Percentiles rank a stretch among this genome's conserved stretches.
Conservation (phyloP, 2,797 vertebrate genomes). For the Limosa lapponica region DNA sequence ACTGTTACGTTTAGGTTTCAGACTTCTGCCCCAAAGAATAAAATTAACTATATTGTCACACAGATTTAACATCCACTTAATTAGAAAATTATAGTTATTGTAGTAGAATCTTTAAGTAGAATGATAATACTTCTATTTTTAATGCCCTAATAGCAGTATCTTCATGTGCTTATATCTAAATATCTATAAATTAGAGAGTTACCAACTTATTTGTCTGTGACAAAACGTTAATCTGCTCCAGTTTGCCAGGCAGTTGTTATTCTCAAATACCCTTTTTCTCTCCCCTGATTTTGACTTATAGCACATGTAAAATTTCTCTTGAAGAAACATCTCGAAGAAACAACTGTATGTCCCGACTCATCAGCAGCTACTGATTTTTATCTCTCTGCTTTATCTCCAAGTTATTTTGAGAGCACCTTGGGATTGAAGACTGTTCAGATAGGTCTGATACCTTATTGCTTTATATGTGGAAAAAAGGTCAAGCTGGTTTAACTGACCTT, state of each 20-base stretch:
- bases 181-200: not conserved
- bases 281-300: not conserved
- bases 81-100: constrained; percentile 5
- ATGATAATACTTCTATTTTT: constrained; percentile 5
- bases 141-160: not conserved
- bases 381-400: not conserved
- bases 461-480: not conserved
- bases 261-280: constrained; percentile 8
- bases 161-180: not conserved
- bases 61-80: not conserved
- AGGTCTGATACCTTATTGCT: not conserved
- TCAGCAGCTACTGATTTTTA: not conserved
- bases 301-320: not conserved
- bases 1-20: not conserved
- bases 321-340: not conserved
- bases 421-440: not conserved
- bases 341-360: not conserved
- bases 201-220: not conserved
- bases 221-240: not conserved
- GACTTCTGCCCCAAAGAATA: not conserved
- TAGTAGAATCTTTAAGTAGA: not conserved
- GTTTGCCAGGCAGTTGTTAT: not conserved
- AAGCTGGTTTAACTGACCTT: constrained; percentile 23
- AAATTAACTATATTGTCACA: not conserved
- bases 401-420: not conserved